Evolutionary conservation across 35 echinoderm and acorn worm species (phyloP).

Genomic region (Heliocidaris tuberculata): DNA sequence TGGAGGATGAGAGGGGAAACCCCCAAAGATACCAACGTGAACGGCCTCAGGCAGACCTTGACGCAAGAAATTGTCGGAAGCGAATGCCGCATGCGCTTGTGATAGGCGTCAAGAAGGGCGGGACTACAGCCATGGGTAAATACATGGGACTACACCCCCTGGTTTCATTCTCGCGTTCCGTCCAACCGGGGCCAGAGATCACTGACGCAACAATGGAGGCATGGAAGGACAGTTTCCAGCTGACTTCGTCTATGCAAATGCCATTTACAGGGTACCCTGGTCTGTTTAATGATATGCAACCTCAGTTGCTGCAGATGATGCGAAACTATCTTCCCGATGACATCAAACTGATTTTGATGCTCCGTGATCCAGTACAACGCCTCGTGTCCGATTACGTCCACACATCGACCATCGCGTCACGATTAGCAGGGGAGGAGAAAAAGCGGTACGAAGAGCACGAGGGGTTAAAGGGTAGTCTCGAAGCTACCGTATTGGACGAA

Average conservation of each 20-base stretch:
- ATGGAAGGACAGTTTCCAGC: background rate
- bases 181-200: background rate
- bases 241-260: background rate
- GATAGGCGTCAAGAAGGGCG: background rate
- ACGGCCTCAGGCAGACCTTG: background rate
- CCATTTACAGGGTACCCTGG: background rate
- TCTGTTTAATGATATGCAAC: background rate
- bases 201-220: background rate
- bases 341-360: background rate
- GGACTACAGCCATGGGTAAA: background rate
- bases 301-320: background rate
- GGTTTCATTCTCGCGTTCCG: background rate
- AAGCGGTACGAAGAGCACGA: background rate
- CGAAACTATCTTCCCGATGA: background rate
- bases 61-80: background rate
- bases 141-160: background rate
- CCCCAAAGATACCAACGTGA: background rate
- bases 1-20: no score
- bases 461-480: background rate
- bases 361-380: background rate
- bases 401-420: background rate
- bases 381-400: background rate
- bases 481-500: conserved; percentile 24
- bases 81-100: background rate
- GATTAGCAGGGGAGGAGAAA: background rate